Evolutionary conservation across 2,797 vertebrate genomes (phyloP), one percentile per base, ranked within the genome.

Genomic region (Pseudocheirus occidentalis): DNA sequence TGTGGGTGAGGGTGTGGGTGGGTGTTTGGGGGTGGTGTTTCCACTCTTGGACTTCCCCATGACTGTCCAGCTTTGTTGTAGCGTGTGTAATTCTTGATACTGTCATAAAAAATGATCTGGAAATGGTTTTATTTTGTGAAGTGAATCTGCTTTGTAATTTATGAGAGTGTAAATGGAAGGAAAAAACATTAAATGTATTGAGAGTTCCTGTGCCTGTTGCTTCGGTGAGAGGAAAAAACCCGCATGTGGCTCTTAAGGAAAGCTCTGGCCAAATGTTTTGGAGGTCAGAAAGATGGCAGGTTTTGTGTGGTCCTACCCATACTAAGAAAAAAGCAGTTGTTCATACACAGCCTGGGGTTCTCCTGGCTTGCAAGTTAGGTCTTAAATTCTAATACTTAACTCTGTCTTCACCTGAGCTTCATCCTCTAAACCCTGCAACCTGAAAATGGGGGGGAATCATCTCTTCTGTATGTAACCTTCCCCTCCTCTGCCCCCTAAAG

Each of bases 41-140:
- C 95, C 96, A 53, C 95, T 93, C 95, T 89, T 94, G 90, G 73
- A 24, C 21, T 96, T 91, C 96, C 96, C 98, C 95, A 96, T 98
- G 97, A 94, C 95, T 98, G 97, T 98, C 98, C 97, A 98, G 98
- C 96, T 98, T 94, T 97, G 98, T 98, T 98, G 98, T 98, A 97
- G 98, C 96, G 97, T 98, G 98, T 96, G 98, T 99, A 98, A 98
- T 98, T 98, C 98, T 98, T 98, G 98, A 98, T 98, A 97, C 98
- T 98, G 98, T 98, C 98, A 98, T 98, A 96, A 87, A 81, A 98
- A 98, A 98, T 97, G 96, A 98, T 98, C 98, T 98, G 98, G 97
- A 99, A 99, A 98, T 99, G 98, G 98, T 98, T 99, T 99, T 99
- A 99, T 99, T 99, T 99, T 99, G 98, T 99, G 98, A 99, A 98